Evolutionary conservation across 2,113 vertebrate genomes (phyloP), one percentile per base, ranked within the genome.

Genomic region (Drymodes brunneopygia): DNA sequence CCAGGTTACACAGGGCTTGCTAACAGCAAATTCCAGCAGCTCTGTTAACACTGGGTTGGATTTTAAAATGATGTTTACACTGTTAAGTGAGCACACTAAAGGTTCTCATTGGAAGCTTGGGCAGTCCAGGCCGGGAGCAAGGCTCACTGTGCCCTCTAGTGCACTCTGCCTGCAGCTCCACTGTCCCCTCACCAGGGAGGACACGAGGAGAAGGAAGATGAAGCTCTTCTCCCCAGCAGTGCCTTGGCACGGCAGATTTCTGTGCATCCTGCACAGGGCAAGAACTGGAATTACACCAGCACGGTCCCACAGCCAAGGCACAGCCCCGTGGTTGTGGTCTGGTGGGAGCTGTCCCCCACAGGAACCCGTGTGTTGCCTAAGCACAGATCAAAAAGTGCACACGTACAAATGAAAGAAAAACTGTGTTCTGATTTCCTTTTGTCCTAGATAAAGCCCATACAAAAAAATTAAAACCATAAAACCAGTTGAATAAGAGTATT

Each of bases 91-190:
- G 67, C 80, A 77, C 22, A 45, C 19, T 22, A 2, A 80, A 58
- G 0, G 11, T 42, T 69, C 56, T 81, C 42, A 6, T 6, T 15
- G n/a, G 33, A 50, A 71, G 65, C 45, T 10, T 35, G 22, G 6
- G 0, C 0, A 31, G 66, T 4, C 21, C 48, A 12, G 54, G 74
- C 86, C 60, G 67, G 53, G 74, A 95, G 73, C 58, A 77, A 61
- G 64, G 82, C 71, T 92, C 44, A 2, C 92, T 82, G 81, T 93
- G 95, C 95, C 92, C 88, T 90, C 95, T 96, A 81, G 93, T 33
- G 93, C 56, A 42, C 57, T 36, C 42, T 20, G 62, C 10, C 75
- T 22, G n/a, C 10, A 89, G 77, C 84, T 85, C 78, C 72, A 11
- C 72, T n/a, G 35, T 33, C 62, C 35, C 20, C 28, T 64, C 77